Percentiles rank a stretch among this genome's conserved stretches.
phyloP scores from a whole-genome alignment of 2,797 vertebrate genomes.

The Decapterus maruadsi region DNA sequence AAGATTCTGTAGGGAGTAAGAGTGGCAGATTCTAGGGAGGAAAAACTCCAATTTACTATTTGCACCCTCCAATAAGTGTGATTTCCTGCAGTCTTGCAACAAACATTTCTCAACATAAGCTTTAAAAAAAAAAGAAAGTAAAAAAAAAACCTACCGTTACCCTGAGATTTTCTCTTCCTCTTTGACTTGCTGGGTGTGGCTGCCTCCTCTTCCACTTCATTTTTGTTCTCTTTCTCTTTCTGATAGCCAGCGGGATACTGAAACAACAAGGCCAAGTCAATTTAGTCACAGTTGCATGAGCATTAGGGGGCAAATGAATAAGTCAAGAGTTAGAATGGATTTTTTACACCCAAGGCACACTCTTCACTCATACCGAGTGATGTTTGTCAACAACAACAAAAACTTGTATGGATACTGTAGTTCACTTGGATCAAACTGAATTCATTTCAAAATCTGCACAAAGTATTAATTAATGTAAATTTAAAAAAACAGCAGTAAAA shows the following conservation, averaged over 20 bases:
- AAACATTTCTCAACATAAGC: no score
- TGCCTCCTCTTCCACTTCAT: slow-evolving; percentile 79
- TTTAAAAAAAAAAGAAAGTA: no score
- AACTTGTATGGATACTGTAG: not conserved
- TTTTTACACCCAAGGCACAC: no score
- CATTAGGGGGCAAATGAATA: not conserved
- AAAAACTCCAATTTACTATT: not conserved
- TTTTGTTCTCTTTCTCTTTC: slow-evolving; percentile 93
- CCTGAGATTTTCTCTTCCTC: slow-evolving; percentile 88
- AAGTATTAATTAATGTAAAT: no score
- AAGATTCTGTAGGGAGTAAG: not conserved
- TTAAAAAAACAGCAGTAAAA: no score
- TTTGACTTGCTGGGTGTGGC: slow-evolving; percentile 87
- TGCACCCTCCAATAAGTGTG: not conserved
- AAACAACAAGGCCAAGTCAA: slow-evolving; percentile 7
- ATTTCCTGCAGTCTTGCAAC: not conserved
- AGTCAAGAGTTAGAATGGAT: not conserved
- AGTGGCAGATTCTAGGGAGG: not conserved
- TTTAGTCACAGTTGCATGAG: not conserved
- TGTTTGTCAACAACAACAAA: no score
- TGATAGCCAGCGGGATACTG: slow-evolving; percentile 98
- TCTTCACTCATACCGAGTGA: not conserved
- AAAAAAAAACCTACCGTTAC: slow-evolving; percentile 67
- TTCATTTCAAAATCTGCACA: not conserved
- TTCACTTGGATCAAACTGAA: not conserved